These are phyloP conservation scores for Pyrocephalus nanus DNA, from an alignment of 2,797 vertebrate genomes.

Conservation along the genomic window DNA sequence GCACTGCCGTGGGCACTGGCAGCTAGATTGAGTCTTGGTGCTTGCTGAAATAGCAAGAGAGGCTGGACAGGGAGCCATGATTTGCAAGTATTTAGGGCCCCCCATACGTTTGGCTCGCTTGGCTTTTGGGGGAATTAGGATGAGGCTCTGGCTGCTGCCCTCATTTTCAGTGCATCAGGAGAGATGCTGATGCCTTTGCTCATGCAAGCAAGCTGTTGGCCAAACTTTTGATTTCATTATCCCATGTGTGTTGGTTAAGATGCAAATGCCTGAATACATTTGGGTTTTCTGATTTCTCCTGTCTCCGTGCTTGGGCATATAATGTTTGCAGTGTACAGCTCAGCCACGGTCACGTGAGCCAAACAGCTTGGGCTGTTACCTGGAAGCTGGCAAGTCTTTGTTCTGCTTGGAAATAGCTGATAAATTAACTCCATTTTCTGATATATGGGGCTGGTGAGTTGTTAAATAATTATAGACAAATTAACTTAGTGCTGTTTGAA, in stretches of 20 bases:
- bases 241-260: neutral
- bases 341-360: constrained; percentile 14
- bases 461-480: constrained; percentile 63
- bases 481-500: constrained; percentile 46
- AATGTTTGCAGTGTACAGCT: constrained; percentile 1
- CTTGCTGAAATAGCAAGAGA: neutral
- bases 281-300: neutral
- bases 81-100: neutral
- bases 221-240: constrained; percentile 16
- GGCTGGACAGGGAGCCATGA: neutral
- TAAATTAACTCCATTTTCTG: constrained; percentile 47
- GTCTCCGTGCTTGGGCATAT: neutral
- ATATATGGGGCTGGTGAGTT: constrained; percentile 1
- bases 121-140: neutral
- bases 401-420: constrained; percentile 32
- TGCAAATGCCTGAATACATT: neutral
- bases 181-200: neutral
- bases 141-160: neutral
- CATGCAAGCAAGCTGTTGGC: neutral
- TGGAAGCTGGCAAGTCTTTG: constrained; percentile 55
- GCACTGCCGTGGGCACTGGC: neutral
- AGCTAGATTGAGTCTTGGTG: neutral
- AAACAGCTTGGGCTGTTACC: constrained; percentile 44
- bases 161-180: neutral
- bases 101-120: neutral